These are phyloP conservation scores for Melanotaenia pygmaea DNA, from an alignment of 2,797 vertebrate species.

Conservation along the genomic window DNA sequence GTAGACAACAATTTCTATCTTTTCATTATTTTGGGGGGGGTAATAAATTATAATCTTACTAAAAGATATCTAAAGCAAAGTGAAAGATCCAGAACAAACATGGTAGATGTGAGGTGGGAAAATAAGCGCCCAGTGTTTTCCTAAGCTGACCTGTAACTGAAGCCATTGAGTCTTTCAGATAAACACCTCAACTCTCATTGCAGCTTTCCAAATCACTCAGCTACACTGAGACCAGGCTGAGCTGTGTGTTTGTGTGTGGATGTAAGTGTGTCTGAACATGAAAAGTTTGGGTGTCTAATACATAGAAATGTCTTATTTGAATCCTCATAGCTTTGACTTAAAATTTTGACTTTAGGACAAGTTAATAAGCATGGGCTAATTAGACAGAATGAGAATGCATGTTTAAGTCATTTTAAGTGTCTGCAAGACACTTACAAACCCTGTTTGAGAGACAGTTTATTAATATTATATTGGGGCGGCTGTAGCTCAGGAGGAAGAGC, in stretches of 20 bases:
- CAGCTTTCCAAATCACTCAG: constrained; percentile 30
- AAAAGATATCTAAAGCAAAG: not conserved
- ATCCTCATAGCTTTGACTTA: constrained; percentile 38
- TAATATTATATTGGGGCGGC: no score
- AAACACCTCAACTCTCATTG: constrained; percentile 20
- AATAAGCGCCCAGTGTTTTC: constrained; percentile 21
- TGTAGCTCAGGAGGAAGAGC: no score
- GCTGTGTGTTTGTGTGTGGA: not conserved
- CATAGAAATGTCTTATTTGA: constrained; percentile 32
- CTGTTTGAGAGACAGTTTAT: constrained; percentile 3
- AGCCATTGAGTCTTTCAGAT: constrained; percentile 27
- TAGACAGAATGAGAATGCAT: constrained; percentile 22
- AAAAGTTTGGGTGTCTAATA: constrained; percentile 61
- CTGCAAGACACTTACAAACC: constrained; percentile 10
- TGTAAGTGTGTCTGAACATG: constrained; percentile 43
- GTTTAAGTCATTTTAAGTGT: constrained; percentile 5
- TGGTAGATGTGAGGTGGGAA: not conserved
- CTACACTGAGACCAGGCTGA: constrained; percentile 6
- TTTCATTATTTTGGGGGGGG: not conserved
- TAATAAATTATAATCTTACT: not conserved
- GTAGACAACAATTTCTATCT: not conserved
- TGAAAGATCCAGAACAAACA: constrained; percentile 13
- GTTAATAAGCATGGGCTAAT: constrained; percentile 48
- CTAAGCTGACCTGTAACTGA: constrained; percentile 36
- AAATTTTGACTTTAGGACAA: constrained; percentile 14